Evolutionary conservation across 2,113 vertebrate species (phyloP).

Genomic region (Zapus hudsonius): DNA sequence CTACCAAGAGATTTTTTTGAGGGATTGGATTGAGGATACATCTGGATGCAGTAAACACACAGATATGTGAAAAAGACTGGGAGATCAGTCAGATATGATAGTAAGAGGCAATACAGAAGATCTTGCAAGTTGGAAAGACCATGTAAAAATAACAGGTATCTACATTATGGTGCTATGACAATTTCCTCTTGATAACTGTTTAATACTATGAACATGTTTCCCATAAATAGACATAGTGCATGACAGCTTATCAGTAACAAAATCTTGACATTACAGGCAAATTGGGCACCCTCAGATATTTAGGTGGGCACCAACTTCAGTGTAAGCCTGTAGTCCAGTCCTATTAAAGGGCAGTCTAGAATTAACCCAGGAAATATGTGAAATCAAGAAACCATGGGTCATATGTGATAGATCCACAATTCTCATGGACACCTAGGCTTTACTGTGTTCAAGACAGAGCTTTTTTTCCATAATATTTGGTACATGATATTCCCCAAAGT

Average conservation of each 20-base stretch:
- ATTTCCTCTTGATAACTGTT: conserved; percentile 11
- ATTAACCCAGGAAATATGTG: not conserved
- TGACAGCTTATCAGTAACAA: conserved; percentile 8
- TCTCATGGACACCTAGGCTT: not conserved
- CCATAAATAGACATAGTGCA: conserved; percentile 18
- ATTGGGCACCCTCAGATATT: conserved; percentile 3
- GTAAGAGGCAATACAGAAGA: conserved; percentile 3
- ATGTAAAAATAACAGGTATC: not conserved
- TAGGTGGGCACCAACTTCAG: not conserved
- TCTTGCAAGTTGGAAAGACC: not conserved
- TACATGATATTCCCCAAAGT: not conserved
- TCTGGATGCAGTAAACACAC: not conserved
- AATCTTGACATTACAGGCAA: not conserved
- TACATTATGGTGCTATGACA: not conserved
- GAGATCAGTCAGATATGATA: not conserved
- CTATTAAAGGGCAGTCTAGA: not conserved
- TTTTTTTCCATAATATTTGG: not conserved
- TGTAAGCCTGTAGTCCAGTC: not conserved
- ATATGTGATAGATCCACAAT: not conserved
- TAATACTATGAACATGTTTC: conserved; percentile 24
- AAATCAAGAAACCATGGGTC: not conserved
- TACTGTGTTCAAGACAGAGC: not conserved
- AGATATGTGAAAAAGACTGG: not conserved
- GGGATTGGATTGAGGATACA: not conserved
- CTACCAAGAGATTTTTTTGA: not conserved